Conservation (phyloP, 2,888 invertebrate species). For the Ceraclea dissimilis region DNA sequence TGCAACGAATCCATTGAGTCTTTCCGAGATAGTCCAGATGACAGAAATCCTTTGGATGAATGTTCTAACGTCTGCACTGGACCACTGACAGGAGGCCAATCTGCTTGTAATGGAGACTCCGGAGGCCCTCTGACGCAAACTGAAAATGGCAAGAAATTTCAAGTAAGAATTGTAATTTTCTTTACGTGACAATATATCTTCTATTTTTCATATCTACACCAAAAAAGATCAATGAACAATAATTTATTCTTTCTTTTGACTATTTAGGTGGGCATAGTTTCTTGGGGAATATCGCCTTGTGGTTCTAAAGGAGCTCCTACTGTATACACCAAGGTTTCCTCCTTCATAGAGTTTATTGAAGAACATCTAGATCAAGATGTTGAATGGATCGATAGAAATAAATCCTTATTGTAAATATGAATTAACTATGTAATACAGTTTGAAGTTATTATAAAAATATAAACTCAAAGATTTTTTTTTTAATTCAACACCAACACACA, state of each 20-base stretch:
- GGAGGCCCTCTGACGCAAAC: slow-evolving; percentile 46
- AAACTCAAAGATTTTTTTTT: too few relatives aligned
- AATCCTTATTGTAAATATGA: too few relatives aligned
- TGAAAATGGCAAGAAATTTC: slow-evolving; percentile 16
- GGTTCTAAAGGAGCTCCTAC: slow-evolving; percentile 46
- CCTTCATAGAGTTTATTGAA: slow-evolving; percentile 44
- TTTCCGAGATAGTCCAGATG: slow-evolving; percentile 33
- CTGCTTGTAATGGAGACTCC: slow-evolving; percentile 51
- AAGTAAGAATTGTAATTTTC: slow-evolving; percentile 8
- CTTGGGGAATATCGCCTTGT: slow-evolving; percentile 50
- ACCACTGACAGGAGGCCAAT: slow-evolving; percentile 40
- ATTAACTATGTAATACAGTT: too few relatives aligned
- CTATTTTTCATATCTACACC: too few relatives aligned
- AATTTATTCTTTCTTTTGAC: too few relatives aligned
- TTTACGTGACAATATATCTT: background rate
- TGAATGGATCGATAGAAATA: background rate
- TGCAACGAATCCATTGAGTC: slow-evolving; percentile 39
- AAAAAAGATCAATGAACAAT: too few relatives aligned
- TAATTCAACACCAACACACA: too few relatives aligned
- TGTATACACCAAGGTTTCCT: slow-evolving; percentile 46
- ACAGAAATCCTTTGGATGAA: slow-evolving; percentile 39
- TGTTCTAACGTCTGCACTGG: slow-evolving; percentile 49
- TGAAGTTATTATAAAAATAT: too few relatives aligned
- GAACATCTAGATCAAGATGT: slow-evolving; percentile 18
- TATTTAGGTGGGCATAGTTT: slow-evolving; percentile 48